Evolutionary conservation across 2,113 vertebrate genomes (phyloP).

Genomic region (Cyprinodon variegatus): DNA sequence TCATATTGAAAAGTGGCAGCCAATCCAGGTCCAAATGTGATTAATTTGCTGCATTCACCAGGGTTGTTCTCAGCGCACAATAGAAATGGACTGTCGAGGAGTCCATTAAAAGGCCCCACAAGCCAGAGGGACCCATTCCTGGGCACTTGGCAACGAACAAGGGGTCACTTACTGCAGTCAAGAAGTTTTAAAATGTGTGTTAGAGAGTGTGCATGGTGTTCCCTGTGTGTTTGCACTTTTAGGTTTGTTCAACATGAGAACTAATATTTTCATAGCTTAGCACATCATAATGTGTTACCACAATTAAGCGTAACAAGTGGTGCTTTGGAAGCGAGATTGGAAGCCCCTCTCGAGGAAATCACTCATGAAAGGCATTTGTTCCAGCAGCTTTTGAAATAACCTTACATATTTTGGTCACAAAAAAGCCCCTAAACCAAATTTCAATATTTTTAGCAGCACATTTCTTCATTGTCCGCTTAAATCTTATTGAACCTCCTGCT

Average conservation of each 20-base stretch:
- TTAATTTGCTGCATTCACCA: constrained; percentile 91
- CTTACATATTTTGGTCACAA: constrained; percentile 34
- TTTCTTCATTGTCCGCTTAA: constrained; percentile 10
- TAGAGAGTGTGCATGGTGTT: neutral
- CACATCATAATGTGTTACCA: constrained; percentile 49
- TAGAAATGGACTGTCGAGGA: constrained; percentile 86
- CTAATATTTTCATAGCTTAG: constrained; percentile 58
- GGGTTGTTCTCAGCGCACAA: constrained; percentile 84
- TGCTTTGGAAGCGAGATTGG: constrained; percentile 32
- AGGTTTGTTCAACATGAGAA: constrained; percentile 35
- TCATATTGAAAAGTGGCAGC: constrained; percentile 80
- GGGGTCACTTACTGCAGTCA: constrained; percentile 64
- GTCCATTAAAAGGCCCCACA: constrained; percentile 85
- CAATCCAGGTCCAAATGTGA: constrained; percentile 87
- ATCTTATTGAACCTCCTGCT: constrained; percentile 6
- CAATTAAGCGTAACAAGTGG: constrained; percentile 51
- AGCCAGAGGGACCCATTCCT: constrained; percentile 78
- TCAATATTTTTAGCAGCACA: constrained; percentile 18
- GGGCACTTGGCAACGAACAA: constrained; percentile 70
- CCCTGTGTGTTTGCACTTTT: constrained; percentile 5
- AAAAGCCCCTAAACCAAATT: constrained; percentile 18
- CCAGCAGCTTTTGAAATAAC: constrained; percentile 33
- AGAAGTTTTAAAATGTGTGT: constrained; percentile 58
- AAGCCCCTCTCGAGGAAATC: constrained; percentile 52
- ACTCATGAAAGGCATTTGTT: constrained; percentile 65